Conservation (phyloP, 1,140 invertebrate species). For the Microplitis demolitor region DNA sequence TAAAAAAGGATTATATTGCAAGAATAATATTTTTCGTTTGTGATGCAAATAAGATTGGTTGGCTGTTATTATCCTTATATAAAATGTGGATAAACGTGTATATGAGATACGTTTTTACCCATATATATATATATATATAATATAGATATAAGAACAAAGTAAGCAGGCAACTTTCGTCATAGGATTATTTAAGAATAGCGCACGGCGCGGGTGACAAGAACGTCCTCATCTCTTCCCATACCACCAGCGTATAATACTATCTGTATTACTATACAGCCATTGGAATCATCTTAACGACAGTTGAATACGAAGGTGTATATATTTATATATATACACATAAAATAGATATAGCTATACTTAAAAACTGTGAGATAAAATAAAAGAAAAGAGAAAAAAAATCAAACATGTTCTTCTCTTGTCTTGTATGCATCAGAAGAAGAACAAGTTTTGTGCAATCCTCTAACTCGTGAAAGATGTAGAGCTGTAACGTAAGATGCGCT, state of each 20-base stretch:
- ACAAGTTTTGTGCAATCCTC: constrained; percentile 50
- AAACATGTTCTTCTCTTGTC: constrained; percentile 34
- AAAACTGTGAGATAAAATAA: not conserved
- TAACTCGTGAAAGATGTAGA: constrained; percentile 50
- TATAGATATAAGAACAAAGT: not conserved
- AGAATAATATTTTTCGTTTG: not conserved
- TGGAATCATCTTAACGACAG: not conserved
- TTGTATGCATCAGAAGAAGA: constrained; percentile 31
- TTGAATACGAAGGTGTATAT: not conserved
- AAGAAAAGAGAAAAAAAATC: not conserved
- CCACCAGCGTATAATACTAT: not conserved
- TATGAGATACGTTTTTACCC: too few species aligned
- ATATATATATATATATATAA: not conserved
- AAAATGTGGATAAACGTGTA: not conserved
- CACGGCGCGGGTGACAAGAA: not conserved
- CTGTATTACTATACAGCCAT: not conserved
- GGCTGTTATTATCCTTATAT: not conserved
- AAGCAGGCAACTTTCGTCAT: constrained; percentile 1
- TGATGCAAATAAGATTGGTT: not conserved
- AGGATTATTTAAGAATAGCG: not conserved
- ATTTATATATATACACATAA: too few species aligned
- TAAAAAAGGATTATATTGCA: not conserved
- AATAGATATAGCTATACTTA: not conserved
- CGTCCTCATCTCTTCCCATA: not conserved
- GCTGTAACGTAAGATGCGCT: constrained; percentile 49